Base-by-base conservation (phyloP, 2,113 vertebrate species). In the Calyptomena viridis region DNA sequence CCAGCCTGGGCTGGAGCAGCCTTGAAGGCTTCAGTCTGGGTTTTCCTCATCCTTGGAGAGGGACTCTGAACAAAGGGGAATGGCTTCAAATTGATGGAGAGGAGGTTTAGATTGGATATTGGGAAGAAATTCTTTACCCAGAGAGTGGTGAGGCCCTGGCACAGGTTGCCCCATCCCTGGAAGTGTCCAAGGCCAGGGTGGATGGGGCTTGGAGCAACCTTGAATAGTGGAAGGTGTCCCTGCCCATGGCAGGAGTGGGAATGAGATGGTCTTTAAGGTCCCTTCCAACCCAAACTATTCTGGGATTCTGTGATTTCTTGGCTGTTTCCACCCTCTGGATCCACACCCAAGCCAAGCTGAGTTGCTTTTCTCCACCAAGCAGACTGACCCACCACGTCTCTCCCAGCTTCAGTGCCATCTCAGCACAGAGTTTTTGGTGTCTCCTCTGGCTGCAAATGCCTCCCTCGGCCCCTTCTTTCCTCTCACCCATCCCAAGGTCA, bases 351-450 rank as follows among this genome's bases (percentile, higher is more conserved):
- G 6, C 63, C 33, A 12, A 3, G 13, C 1, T 16, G 35, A 5
- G 2, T 21, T 44, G 18, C 8, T 87, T 56, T 69, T 30, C 77
- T 64, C 44, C 59, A 39, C 53, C 76, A 37, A 52, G 72, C 3
- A 67, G 16, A 3, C 21, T 47, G 52, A 40, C 3, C 33, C 9
- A 5, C 18, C 40, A 15, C 1, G 1, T 9, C 11, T 30, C 59
- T 60, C 49, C 23, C 7, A 0, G 8, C 44, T 28, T 17, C 9
- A 27, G 42, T 64, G 76, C 35, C 23, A 1, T 14, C 49, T 16
- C 2, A 0, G 24, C 0, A 0, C 37, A 16, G 56, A 31, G 12
- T 5, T 21, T 56, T 72, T 63, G 30, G 58, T 66, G 49, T 53
- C 23, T 35, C 31, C 7, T 24, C 24, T 15, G 49, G 24, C 5